Conservation (phyloP, 2,797 vertebrate species). For the Lindbergichthys nudifrons region DNA sequence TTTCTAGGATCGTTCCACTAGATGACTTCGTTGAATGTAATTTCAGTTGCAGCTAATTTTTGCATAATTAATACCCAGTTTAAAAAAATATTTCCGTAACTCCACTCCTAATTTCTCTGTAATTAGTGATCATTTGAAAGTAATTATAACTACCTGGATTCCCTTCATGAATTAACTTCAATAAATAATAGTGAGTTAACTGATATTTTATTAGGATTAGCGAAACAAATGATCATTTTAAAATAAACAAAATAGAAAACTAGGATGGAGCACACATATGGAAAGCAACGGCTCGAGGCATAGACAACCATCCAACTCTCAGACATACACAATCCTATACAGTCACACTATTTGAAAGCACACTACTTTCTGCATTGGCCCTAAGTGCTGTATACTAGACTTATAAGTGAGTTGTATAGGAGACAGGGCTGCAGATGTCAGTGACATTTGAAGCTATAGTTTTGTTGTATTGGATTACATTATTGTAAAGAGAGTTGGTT, state of each 20-base stretch:
- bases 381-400: background rate
- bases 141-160: no score
- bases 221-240: background rate
- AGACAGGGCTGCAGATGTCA: background rate
- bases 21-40: background rate
- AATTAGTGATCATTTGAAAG: background rate
- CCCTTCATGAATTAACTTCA: no score
- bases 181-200: no score
- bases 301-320: background rate
- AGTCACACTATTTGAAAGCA: background rate
- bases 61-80: background rate
- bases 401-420: background rate
- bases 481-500: background rate
- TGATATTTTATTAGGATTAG: background rate
- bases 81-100: background rate
- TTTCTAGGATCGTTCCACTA: background rate
- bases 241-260: background rate
- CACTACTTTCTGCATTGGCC: background rate
- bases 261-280: background rate
- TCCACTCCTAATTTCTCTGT: background rate
- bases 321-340: background rate
- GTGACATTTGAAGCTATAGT: background rate
- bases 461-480: conserved; percentile 19
- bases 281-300: background rate
- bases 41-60: background rate